Conservation (phyloP, 2,888 invertebrate genomes). For the Adelognathus sp. region DNA sequence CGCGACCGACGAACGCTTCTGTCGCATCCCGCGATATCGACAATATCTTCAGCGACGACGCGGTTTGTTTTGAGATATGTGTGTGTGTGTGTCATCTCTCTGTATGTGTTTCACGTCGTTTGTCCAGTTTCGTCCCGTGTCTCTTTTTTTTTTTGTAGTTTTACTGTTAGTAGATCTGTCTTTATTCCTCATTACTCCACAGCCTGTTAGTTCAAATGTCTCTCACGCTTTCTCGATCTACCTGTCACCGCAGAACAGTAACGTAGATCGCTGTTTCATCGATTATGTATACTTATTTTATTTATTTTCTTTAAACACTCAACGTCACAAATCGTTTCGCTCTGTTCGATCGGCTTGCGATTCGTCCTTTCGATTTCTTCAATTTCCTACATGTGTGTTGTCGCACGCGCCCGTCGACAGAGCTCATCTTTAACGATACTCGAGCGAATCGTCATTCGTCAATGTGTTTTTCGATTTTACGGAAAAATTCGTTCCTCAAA, state of each 20-base stretch:
- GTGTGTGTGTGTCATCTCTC: too few relatives aligned
- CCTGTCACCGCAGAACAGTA: conserved; percentile 34
- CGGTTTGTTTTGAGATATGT: conserved; percentile 79
- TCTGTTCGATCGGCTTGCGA: conserved; percentile 25
- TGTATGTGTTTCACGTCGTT: conserved; percentile 28
- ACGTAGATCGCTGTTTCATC: not conserved
- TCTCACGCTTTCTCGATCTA: conserved; percentile 17
- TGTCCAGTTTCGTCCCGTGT: conserved; percentile 48
- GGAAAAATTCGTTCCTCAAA: not conserved
- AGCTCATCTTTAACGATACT: conserved; percentile 22
- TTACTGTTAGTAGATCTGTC: conserved; percentile 31
- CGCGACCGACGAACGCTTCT: conserved; percentile 85
- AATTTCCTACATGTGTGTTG: not conserved
- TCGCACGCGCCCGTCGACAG: conserved; percentile 32
- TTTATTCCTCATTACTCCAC: not conserved
- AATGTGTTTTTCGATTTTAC: not conserved
- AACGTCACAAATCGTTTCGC: not conserved
- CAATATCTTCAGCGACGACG: conserved; percentile 76
- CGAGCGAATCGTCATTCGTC: conserved; percentile 14
- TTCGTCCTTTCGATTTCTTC: conserved; percentile 1
- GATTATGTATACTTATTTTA: not conserved
- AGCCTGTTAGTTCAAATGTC: not conserved
- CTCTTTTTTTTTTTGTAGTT: conserved; percentile 32
- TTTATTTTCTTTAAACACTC: conserved; percentile 9
- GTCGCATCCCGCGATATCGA: conserved; percentile 82